Conservation (phyloP, 2,888 invertebrate genomes). For the Dermolepida albohirtum region DNA sequence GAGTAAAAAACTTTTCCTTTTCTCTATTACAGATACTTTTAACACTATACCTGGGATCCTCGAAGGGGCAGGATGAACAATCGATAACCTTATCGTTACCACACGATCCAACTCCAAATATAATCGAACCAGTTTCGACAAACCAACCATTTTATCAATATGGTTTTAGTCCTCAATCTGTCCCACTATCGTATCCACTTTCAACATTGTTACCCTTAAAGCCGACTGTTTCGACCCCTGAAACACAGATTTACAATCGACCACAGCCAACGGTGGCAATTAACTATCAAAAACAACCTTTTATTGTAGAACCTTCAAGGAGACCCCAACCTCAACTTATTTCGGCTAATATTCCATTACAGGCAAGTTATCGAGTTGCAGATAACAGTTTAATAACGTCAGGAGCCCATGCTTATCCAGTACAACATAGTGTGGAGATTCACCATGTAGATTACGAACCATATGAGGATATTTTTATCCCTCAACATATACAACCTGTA, state of each 20-base stretch:
- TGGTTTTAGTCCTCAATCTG: constrained; percentile 8
- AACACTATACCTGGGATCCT: neutral
- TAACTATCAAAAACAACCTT: constrained; percentile 2
- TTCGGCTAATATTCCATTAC: constrained; percentile 16
- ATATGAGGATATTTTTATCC: constrained; percentile 2
- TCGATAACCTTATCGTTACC: neutral
- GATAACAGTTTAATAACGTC: constrained; percentile 17
- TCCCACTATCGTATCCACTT: constrained; percentile 1
- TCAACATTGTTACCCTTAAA: neutral
- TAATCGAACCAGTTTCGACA: constrained; percentile 22
- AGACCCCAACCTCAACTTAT: neutral
- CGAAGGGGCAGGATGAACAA: constrained; percentile 4
- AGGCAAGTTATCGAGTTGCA: constrained; percentile 12
- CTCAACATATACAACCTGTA: constrained; percentile 1
- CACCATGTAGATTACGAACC: constrained; percentile 44
- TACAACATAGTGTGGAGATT: constrained; percentile 47
- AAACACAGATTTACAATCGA: neutral
- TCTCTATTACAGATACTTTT: constrained; percentile 10
- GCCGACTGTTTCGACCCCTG: neutral
- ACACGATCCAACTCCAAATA: constrained; percentile 11
- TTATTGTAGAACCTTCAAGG: neutral
- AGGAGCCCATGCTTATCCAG: constrained; percentile 42
- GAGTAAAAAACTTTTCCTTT: too few relatives aligned
- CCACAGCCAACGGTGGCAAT: neutral
- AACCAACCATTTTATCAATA: constrained; percentile 28